Percentiles rank a stretch among this genome's conserved stretches.
These are phyloP conservation scores for Lordiphosa collinella DNA, from an alignment of 1,140 invertebrate species.

Conservation along the genomic window DNA sequence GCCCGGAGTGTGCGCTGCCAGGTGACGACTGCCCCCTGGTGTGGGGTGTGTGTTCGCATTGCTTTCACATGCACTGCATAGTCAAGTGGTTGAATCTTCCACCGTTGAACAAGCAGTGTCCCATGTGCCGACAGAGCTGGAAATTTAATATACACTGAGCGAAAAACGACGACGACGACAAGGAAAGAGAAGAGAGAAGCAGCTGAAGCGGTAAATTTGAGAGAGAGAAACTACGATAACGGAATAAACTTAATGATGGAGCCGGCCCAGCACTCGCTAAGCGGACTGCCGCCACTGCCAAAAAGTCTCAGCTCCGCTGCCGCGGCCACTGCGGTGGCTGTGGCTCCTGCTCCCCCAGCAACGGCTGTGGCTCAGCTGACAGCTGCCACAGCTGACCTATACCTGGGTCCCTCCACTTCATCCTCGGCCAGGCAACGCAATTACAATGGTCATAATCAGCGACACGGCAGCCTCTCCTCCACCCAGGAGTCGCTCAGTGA, in stretches of 20 bases:
- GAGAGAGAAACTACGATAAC: not conserved
- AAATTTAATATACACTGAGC: slow-evolving; percentile 92
- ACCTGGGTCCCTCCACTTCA: slow-evolving; percentile 71
- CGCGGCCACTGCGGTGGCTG: slow-evolving; percentile 67
- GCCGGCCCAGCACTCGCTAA: slow-evolving; percentile 59
- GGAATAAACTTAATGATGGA: slow-evolving; percentile 54
- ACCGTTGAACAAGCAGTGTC: slow-evolving; percentile 96
- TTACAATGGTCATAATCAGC: slow-evolving; percentile 48
- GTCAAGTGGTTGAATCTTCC: slow-evolving; percentile 99
- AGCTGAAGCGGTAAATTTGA: slow-evolving; percentile 14
- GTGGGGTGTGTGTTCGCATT: slow-evolving; percentile 99
- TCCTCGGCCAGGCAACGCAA: slow-evolving; percentile 52
- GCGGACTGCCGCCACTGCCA: slow-evolving; percentile 89
- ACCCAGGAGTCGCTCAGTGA: slow-evolving; percentile 73
- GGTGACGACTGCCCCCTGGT: slow-evolving; percentile 99
- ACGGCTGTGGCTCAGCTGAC: slow-evolving; percentile 42
- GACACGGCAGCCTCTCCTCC: slow-evolving; percentile 61
- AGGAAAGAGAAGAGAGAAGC: slow-evolving; percentile 20
- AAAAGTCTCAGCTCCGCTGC: slow-evolving; percentile 89
- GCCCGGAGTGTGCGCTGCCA: slow-evolving; percentile 98
- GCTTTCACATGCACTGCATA: slow-evolving; percentile 99
- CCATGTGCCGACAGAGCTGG: slow-evolving; percentile 99
- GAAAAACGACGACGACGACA: slow-evolving; percentile 7
- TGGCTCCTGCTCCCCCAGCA: slow-evolving; percentile 8
- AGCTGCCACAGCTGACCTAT: slow-evolving; percentile 54